A percentile compares a stretch with the other conserved stretches of the same genome.
These are phyloP conservation scores for Nomada ruficornis DNA, from an alignment of 2,888 invertebrate genomes.

Conservation along the genomic window DNA sequence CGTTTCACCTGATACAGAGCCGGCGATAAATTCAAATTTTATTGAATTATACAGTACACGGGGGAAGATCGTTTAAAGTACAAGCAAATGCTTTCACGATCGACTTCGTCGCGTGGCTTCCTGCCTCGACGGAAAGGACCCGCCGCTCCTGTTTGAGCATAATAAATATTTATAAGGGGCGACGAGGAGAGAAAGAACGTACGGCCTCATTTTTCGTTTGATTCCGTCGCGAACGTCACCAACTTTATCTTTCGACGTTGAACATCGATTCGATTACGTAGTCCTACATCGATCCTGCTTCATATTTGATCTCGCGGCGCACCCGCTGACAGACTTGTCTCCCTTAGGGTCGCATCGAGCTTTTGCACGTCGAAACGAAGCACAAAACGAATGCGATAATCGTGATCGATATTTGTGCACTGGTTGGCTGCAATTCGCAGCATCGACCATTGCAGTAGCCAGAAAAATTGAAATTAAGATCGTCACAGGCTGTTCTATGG, in stretches of 20 bases:
- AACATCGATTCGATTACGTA: background rate
- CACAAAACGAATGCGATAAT: background rate
- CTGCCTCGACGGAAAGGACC: background rate
- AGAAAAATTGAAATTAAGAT: background rate
- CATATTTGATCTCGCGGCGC: too few relatives aligned
- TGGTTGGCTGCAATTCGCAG: background rate
- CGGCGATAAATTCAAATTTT: constrained; percentile 75
- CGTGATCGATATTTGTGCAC: background rate
- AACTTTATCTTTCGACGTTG: background rate
- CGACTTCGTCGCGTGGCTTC: constrained; percentile 54
- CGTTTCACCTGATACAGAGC: constrained; percentile 13
- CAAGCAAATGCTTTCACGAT: constrained; percentile 72
- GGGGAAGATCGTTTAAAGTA: constrained; percentile 64
- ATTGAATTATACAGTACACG: constrained; percentile 73
- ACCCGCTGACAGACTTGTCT: too few relatives aligned
- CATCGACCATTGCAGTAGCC: background rate
- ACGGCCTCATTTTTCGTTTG: constrained; percentile 3
- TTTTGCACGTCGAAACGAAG: too few relatives aligned
- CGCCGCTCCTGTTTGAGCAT: constrained; percentile 47
- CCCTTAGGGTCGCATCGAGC: too few relatives aligned
- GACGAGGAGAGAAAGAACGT: background rate
- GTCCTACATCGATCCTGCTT: too few relatives aligned
- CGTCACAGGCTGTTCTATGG: background rate
- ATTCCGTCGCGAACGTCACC: background rate
- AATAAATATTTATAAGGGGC: constrained; percentile 60